These are phyloP conservation scores for Camponotus vicinus DNA, from an alignment of 1,140 invertebrate genomes.

Conservation along the genomic window DNA sequence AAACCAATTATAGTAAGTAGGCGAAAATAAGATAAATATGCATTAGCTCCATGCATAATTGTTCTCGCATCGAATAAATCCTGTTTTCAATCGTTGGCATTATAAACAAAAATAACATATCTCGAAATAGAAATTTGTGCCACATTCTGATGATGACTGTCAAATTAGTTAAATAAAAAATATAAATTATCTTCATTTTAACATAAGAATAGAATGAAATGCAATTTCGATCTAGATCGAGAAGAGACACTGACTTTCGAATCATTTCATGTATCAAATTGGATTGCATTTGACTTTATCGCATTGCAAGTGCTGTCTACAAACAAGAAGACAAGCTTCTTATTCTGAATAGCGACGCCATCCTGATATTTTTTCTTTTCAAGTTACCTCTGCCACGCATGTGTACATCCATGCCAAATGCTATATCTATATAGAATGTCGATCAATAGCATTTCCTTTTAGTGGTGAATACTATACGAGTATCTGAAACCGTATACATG, in stretches of 20 bases:
- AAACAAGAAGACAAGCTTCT: slow-evolving; percentile 11
- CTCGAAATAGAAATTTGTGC: background rate
- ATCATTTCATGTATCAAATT: slow-evolving; percentile 22
- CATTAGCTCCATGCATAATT: background rate
- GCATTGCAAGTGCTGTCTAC: slow-evolving; percentile 30
- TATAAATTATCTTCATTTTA: background rate
- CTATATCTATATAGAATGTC: background rate
- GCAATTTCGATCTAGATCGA: background rate
- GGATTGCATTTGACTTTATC: background rate
- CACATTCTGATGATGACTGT: background rate
- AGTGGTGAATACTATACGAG: background rate
- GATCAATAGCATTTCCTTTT: slow-evolving; percentile 41
- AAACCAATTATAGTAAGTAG: too few relatives aligned
- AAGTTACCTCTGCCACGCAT: background rate
- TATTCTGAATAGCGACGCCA: background rate
- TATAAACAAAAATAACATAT: background rate
- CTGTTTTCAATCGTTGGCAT: background rate
- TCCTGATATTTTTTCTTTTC: background rate
- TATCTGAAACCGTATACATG: background rate
- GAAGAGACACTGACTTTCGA: background rate
- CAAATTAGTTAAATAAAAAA: background rate
- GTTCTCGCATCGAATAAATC: background rate
- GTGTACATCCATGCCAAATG: slow-evolving; percentile 5
- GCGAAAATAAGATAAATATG: too few relatives aligned
- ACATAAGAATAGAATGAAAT: background rate